phyloP scores from a whole-genome alignment of 1,140 invertebrate genomes.

The Oncopeltus fasciatus region DNA sequence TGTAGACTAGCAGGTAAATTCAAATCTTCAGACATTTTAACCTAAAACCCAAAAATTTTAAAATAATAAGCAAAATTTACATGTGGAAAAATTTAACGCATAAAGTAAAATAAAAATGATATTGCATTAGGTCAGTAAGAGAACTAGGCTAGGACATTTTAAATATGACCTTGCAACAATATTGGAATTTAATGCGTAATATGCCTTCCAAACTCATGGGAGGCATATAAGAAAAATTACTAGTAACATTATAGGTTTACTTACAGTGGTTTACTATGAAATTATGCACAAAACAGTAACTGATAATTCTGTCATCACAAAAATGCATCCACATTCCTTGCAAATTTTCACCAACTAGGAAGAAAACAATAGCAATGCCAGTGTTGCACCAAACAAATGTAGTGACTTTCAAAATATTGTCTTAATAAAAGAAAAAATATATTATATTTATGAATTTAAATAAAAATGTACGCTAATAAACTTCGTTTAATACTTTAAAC shows the following conservation, averaged over 20 bases:
- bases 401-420: too few relatives aligned
- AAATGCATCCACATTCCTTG: not conserved
- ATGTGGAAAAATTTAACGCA: not conserved
- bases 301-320: not conserved
- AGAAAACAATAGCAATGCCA: not conserved
- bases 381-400: not conserved
- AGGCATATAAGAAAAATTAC: not conserved
- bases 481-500: too few relatives aligned
- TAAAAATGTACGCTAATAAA: too few relatives aligned
- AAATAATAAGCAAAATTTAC: not conserved
- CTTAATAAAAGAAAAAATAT: too few relatives aligned
- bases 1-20: constrained; percentile 21
- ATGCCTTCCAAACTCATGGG: not conserved
- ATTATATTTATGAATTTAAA: too few relatives aligned
- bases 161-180: not conserved
- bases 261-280: not conserved
- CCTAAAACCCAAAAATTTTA: not conserved
- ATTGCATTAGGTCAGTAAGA: not conserved
- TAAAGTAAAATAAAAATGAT: not conserved
- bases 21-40: constrained; percentile 13
- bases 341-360: not conserved
- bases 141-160: not conserved
- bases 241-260: not conserved
- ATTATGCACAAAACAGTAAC: not conserved
- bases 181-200: not conserved